A percentile compares a stretch with the other conserved stretches of the same genome.
Conservation (phyloP, 1,140 invertebrate species). For the Sinella curviseta region DNA sequence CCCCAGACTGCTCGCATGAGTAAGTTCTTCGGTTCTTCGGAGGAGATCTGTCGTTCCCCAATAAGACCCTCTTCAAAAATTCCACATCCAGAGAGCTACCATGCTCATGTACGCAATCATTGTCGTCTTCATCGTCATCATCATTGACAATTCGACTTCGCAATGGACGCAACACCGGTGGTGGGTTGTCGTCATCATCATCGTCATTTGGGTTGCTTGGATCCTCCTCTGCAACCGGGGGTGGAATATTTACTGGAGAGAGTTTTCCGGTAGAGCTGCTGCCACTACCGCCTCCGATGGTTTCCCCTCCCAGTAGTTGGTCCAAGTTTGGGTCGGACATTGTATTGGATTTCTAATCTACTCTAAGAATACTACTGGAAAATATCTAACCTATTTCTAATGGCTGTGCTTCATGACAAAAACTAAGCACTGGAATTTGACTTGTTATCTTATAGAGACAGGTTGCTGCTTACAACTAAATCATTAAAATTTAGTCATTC, state of each 20-base stretch:
- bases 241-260: constrained; percentile 1
- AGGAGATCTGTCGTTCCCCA: constrained; percentile 32
- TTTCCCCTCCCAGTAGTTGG: background rate
- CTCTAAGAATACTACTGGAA: too few species aligned
- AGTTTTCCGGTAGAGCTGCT: background rate
- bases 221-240: background rate
- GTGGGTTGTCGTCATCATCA: background rate
- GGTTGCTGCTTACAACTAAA: too few species aligned
- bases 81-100: constrained; percentile 32
- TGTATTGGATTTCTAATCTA: background rate
- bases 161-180: background rate
- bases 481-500: too few species aligned
- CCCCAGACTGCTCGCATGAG: constrained; percentile 35
- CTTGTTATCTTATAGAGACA: too few species aligned
- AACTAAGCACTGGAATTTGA: too few species aligned
- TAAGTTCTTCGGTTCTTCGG: constrained; percentile 38
- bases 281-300: background rate
- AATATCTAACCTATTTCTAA: too few species aligned
- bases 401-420: too few species aligned
- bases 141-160: background rate
- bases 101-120: constrained; percentile 18
- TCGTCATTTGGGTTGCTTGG: background rate
- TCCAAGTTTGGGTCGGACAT: background rate
- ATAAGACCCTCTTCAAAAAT: constrained; percentile 39
- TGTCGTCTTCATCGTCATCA: background rate